A percentile compares a stretch with the other conserved stretches of the same genome.
These are phyloP conservation scores for Caenorhabditis latens DNA, from an alignment of 1,140 invertebrate species.

Conservation along the genomic window DNA sequence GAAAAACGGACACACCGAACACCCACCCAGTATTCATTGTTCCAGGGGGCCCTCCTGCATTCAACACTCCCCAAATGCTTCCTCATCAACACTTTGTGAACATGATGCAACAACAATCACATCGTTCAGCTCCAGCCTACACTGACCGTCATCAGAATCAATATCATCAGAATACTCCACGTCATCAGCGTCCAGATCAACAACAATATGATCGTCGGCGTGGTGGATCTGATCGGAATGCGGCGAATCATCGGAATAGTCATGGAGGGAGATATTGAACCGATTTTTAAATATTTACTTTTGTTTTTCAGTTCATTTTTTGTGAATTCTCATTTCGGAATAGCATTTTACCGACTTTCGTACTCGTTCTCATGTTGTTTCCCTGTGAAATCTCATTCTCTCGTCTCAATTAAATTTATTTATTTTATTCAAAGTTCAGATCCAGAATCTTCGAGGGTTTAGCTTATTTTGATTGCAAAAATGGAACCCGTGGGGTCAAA, in stretches of 20 bases:
- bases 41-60: neutral
- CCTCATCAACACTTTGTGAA: constrained; percentile 25
- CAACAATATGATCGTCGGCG: neutral
- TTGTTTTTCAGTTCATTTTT: too few relatives aligned
- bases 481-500: too few relatives aligned
- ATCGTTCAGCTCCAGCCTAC: neutral
- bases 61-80: neutral
- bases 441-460: too few relatives aligned
- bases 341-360: too few relatives aligned
- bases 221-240: neutral
- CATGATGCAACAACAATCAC: neutral
- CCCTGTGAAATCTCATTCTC: too few relatives aligned
- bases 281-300: too few relatives aligned
- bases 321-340: too few relatives aligned
- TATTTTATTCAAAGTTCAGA: too few relatives aligned
- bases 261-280: neutral
- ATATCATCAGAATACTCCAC: neutral
- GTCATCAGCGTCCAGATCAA: neutral
- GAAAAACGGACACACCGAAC: too few relatives aligned
- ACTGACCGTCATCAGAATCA: neutral
- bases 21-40: neutral
- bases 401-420: too few relatives aligned
- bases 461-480: too few relatives aligned
- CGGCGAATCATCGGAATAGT: neutral
- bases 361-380: too few relatives aligned